Conservation (phyloP, 2,113 vertebrate genomes). For the Pardalotus punctatus region DNA sequence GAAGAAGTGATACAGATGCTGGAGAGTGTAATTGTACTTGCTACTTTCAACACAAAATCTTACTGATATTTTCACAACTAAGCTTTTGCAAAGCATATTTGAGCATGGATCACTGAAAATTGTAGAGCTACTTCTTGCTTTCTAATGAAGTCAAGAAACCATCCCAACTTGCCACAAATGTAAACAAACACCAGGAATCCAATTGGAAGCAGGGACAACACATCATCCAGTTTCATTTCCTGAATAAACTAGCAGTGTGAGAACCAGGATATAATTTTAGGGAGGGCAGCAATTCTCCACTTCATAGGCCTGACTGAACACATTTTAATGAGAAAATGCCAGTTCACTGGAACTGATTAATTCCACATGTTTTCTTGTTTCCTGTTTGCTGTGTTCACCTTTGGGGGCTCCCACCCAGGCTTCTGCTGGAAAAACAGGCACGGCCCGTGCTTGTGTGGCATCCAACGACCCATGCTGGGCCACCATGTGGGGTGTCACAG, state of each 20-base stretch:
- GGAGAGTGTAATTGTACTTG: neutral
- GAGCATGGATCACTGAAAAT: neutral
- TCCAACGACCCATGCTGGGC: fast-evolving
- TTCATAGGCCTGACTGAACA: neutral
- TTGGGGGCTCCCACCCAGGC: neutral
- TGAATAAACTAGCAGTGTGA: conserved; percentile 15
- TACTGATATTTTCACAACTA: neutral
- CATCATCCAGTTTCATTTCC: neutral
- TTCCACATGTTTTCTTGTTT: neutral
- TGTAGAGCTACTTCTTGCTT: neutral
- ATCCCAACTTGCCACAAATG: neutral
- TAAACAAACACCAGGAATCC: conserved; percentile 7
- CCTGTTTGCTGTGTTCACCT: neutral
- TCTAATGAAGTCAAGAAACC: neutral
- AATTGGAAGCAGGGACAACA: neutral
- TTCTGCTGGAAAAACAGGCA: neutral
- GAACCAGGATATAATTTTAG: conserved; percentile 9
- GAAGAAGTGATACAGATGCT: neutral
- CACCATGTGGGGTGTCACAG: fast-evolving
- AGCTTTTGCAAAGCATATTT: neutral
- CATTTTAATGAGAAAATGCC: conserved; percentile 23
- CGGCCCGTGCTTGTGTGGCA: neutral
- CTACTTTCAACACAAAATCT: neutral
- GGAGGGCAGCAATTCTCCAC: neutral
- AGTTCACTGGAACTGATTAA: conserved; percentile 1